These are phyloP conservation scores for Dryomyza anilis DNA, from an alignment of 2,888 invertebrate species.

Conservation along the genomic window DNA sequence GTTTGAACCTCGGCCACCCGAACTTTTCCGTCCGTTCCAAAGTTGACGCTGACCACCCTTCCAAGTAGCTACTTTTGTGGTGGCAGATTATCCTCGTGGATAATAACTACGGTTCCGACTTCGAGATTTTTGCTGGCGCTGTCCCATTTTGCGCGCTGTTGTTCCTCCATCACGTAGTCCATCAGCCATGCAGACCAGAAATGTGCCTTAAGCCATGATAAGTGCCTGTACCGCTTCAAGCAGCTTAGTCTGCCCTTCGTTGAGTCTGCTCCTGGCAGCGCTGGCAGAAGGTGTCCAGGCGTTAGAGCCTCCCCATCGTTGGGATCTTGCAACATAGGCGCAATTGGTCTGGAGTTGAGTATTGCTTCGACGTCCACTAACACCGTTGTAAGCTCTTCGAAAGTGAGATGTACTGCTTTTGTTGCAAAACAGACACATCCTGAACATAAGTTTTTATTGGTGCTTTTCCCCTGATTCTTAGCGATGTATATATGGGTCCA, in stretches of 20 bases:
- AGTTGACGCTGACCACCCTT: conserved; percentile 18
- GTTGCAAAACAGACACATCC: too few species aligned
- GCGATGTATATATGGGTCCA: too few species aligned
- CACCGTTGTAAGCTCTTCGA: conserved; percentile 28
- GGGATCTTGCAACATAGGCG: conserved; percentile 27
- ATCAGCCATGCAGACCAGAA: conserved; percentile 20
- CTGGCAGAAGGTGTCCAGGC: conserved; percentile 31
- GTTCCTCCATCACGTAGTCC: conserved; percentile 13
- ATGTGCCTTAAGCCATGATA: conserved; percentile 14
- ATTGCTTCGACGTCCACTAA: conserved; percentile 31
- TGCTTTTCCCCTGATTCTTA: too few species aligned
- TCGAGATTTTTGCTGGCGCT: background rate
- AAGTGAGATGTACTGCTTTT: too few species aligned
- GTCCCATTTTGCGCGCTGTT: conserved; percentile 8
- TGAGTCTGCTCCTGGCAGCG: conserved; percentile 13
- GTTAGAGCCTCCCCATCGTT: conserved; percentile 33
- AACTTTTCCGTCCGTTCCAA: conserved; percentile 22
- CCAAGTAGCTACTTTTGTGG: too few species aligned
- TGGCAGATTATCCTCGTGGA: conserved; percentile 19
- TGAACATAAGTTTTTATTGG: too few species aligned
- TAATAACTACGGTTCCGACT: background rate
- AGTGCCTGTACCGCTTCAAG: conserved; percentile 5
- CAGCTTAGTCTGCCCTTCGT: background rate
- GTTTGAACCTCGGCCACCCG: conserved; percentile 29
- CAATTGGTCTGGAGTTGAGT: conserved; percentile 35